Evolutionary conservation across 2,113 vertebrate genomes (phyloP), one percentile per base, ranked within the genome.

Genomic region (Cranoglanis bouderius): DNA sequence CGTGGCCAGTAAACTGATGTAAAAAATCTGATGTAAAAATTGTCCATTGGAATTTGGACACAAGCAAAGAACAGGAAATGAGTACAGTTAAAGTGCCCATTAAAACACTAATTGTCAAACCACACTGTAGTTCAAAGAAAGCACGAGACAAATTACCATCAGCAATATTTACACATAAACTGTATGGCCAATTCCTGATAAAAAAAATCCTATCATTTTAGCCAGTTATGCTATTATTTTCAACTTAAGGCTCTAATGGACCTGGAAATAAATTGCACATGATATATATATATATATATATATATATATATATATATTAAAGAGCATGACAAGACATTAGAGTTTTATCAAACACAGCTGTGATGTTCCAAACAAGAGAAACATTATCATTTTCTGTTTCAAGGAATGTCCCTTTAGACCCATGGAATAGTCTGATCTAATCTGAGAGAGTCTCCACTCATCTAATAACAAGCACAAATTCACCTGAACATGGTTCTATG

Each of bases 371-470:
- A 87, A 84, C 75, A 92, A 87, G 88, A 90, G 90, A 92, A 93
- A 90, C 67, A 88, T 91, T 94, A 90, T 93, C 87, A 92, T 94
- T 91, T 92, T 93, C 86, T 91, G 87, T 88, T 87, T 92, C 92
- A 94, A 94, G 91, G 83, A 93, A 88, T 87, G 91, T 88, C 88
- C 94, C 91, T 82, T 93, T 93, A 90, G 93, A 93, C 92, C 90
- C 90, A 89, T 87, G 91, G 77, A 85, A 88, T 87, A 91, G 89
- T 92, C 92, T 91, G 85, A 92, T 94, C 93, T 93, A 88, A 94
- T 94, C 94, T 93, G 65, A 93, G 93, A 92, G 87, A 82, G 75
- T 90, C 92, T 92, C 87, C 84, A 92, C 90, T 93, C 93, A 94
- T 94, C 90, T 92, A 91, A 92, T 93, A 92, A 91, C 92, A 93